Evolutionary conservation across 2,113 vertebrate genomes (phyloP), one percentile per base, ranked within the genome.

Genomic region (Corythornis vintsioides): DNA sequence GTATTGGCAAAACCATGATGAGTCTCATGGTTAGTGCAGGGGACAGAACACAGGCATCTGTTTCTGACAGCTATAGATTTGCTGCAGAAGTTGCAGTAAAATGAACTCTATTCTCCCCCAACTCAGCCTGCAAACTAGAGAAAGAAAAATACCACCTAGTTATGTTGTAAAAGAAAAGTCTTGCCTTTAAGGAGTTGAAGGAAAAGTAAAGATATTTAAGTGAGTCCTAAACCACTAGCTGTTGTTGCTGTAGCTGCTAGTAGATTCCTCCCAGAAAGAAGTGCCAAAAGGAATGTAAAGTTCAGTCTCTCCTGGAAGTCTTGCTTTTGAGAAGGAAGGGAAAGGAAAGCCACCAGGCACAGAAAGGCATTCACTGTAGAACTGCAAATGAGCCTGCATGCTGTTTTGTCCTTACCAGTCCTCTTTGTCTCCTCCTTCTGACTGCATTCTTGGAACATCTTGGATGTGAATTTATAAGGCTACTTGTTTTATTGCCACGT

Each of bases 321-420:
- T 40, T 76, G 78, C 78, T 88, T 94, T 91, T 93, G 82, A 91
- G 89, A 61, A 90, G 71, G 81, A 93, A 18, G 35, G 84, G 81
- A 94, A 92, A 69, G 67, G 71, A 92, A 96, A 93, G 89, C 87
- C 91, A 94, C 47, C 79, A 93, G 87, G 33, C 78, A 88, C 83
- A 94, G 83, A 93, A 94, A 93, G 72, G 75, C 78, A 0, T 77
- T 92, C 95, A 92, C 92, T 94, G 89, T 89, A 91, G 78, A 96
- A 91, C 94, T 96, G 93, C 95, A 96, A 96, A 96, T 95, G 91
- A 96, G 93, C 14, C 89, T 89, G 89, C 83, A 88, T 77, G 83
- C 64, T 76, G 81, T 92, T 95, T 87, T 83, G 87, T 91, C 94
- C 94, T 89, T 88, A 96, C 72, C 60, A 83, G 84, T 53, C 60